Base-by-base conservation (phyloP, 2,113 vertebrate genomes). In the Chloropsis cyanopogon region DNA sequence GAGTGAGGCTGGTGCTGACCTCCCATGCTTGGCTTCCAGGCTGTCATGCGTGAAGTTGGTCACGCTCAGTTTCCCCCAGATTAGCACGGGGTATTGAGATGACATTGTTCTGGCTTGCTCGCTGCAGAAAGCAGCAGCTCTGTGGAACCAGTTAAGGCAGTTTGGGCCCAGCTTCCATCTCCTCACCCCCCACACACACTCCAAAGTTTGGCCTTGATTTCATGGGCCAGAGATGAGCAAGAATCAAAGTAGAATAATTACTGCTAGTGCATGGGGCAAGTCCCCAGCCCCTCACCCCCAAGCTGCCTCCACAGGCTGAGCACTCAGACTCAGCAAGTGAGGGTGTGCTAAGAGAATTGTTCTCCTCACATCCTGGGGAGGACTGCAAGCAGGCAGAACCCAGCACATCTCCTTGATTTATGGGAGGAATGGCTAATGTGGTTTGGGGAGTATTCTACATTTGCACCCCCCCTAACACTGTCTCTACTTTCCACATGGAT, bases 31-130 rank as follows among this genome's bases (percentile, higher is more conserved):
- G 97, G 96, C 94, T 97, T 95, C 92, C 93, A 94, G 90, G 95
- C 97, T 96, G 97, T 97, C 97, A 97, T 97, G 97, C 97, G 65
- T 96, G 95, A 96, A 96, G 96, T 85, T 90, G 4, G 96, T 97
- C 96, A 96, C 26, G 95, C 96, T 97, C 95, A 90, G 97, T 97
- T 97, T 97, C 96, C 94, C 96, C 87, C 81, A 96, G 97, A 95
- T 97, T 96, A 96, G 96, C 72, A 6, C 44, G 25, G 90, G 92
- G 96, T 97, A 97, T 97, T 91, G 94, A 92, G 93, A 94, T 95
- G 96, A 96, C 96, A 96, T 96, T 97, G 97, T 97, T 97, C 96
- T 96, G 96, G 93, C 97, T 96, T 97, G 97, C 96, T 97, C 16
- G 1, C 88, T 90, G 88, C 16, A 4, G 89, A 96, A 89, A 95